Evolutionary conservation across 2,888 invertebrate genomes (phyloP).

Genomic region (Pycnomerus fuliginosus): DNA sequence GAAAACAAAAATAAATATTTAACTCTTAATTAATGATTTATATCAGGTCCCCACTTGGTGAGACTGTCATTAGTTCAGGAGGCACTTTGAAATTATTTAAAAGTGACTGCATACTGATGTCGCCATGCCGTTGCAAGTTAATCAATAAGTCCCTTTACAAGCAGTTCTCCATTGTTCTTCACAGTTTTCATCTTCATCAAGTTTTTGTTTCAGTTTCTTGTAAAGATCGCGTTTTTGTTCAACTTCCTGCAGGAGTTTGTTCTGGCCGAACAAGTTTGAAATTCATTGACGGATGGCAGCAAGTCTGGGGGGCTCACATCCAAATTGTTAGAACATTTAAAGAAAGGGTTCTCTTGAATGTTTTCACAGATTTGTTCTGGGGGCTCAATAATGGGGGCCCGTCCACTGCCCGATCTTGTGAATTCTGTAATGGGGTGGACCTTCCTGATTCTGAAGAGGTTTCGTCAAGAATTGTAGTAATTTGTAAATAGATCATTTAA

Average conservation of each 20-base stretch:
- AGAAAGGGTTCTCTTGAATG: slow-evolving; percentile 10
- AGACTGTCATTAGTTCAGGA: slow-evolving; percentile 7
- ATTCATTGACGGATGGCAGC: background rate
- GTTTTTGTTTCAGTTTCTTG: slow-evolving; percentile 15
- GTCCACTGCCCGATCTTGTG: too few species aligned
- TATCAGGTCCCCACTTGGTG: slow-evolving; percentile 10
- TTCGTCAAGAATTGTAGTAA: too few species aligned
- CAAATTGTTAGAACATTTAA: slow-evolving; percentile 7
- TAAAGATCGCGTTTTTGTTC: slow-evolving; percentile 10
- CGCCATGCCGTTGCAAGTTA: slow-evolving; percentile 9
- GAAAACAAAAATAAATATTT: slow-evolving; percentile 4
- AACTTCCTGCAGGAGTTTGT: background rate
- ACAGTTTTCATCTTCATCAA: slow-evolving; percentile 13
- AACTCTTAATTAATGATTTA: slow-evolving; percentile 1
- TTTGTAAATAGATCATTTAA: too few species aligned
- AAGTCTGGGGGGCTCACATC: too few species aligned
- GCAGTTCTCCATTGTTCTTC: slow-evolving; percentile 19
- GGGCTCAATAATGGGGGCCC: too few species aligned
- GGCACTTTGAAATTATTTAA: slow-evolving; percentile 15
- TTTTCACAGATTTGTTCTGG: slow-evolving; percentile 2
- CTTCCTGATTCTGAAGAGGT: too few species aligned
- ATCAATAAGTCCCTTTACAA: slow-evolving; percentile 15
- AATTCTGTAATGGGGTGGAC: too few species aligned
- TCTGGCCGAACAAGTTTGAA: background rate
- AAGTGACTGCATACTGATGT: slow-evolving; percentile 14